Evolutionary conservation across 2,888 invertebrate species (phyloP), one percentile per base, ranked within the genome.

Genomic region (Pyralis farinalis): DNA sequence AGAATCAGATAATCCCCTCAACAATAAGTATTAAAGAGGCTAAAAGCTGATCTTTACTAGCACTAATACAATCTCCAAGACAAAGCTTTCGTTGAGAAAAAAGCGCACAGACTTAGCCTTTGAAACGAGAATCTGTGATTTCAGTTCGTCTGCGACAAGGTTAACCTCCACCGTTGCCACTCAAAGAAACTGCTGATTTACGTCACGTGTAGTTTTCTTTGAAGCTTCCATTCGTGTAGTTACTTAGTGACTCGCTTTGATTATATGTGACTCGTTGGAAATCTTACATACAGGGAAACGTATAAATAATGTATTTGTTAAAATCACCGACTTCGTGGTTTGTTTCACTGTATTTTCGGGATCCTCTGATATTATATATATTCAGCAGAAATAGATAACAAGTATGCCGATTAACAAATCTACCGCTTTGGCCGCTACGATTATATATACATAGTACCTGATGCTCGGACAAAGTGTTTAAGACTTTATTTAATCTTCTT

Each of bases 121-220:
- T 54, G 36, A 37, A 56, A 56, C 51, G 49, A 57, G 62, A 25
- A 7, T 21, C 20, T 22, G 22, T 30, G 22, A 37, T 30, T 31
- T 22, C 2, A 29, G 20, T 73, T 69, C 73, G 69, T 62, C 68
- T 62, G 45, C 55, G 57, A 63, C n/a, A n/a, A n/a, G 58, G 63
- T 63, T 61, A 65, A 71, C 60, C 56, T 63, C n/a, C n/a, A 4
- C 57, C 53, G 45, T 61, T 53, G 63, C 71, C 71, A 71, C 67
- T 69, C 66, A 62, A 62, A 66, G 62, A 75, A 71, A 76, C 71
- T 66, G 67, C 59, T 64, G 68, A 71, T 72, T 69, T 69, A 62
- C 54, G 57, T 63, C 63, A 60, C 61, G 61, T 51, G 49, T 49
- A 52, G 47, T 42, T 57, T 53, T 48, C 54, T 62, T 66, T 58